These are phyloP conservation scores for Leptinotarsa undecemlineata DNA, from an alignment of 1,140 invertebrate species.

Conservation along the genomic window DNA sequence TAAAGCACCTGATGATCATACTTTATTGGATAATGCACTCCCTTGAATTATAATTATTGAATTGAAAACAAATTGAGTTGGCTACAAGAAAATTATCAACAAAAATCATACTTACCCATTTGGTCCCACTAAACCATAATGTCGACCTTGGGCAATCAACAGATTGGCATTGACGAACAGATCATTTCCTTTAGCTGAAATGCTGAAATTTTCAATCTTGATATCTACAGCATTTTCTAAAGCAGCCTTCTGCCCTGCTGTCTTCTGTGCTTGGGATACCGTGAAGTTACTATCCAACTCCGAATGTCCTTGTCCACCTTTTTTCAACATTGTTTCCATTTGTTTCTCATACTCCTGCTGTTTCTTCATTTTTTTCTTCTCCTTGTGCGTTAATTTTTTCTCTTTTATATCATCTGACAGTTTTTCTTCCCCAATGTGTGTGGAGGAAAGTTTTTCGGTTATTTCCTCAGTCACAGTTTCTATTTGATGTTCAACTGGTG, in stretches of 20 bases:
- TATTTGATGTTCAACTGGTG: slow-evolving; percentile 10
- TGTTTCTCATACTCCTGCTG: slow-evolving; percentile 91
- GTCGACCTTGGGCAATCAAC: slow-evolving; percentile 88
- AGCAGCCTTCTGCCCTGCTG: slow-evolving; percentile 78
- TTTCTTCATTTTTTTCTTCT: slow-evolving; percentile 93
- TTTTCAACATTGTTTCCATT: slow-evolving; percentile 84
- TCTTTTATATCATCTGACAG: slow-evolving; percentile 49
- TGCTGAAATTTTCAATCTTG: slow-evolving; percentile 98
- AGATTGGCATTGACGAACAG: slow-evolving; percentile 96
- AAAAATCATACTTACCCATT: slow-evolving; percentile 74
- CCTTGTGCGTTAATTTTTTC: slow-evolving; percentile 89
- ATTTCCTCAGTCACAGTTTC: slow-evolving; percentile 35
- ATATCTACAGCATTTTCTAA: slow-evolving; percentile 96
- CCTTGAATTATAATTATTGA: too few species aligned
- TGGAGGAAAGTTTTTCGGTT: slow-evolving; percentile 38
- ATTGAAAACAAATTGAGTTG: too few species aligned
- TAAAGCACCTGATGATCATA: too few species aligned
- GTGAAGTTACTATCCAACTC: slow-evolving; percentile 94
- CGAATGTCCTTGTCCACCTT: slow-evolving; percentile 84
- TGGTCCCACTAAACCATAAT: slow-evolving; percentile 97
- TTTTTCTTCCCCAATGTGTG: slow-evolving; percentile 36
- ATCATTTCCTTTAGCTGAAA: slow-evolving; percentile 96
- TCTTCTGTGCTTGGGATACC: slow-evolving; percentile 91
- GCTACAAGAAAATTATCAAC: too few species aligned
- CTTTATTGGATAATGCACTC: too few species aligned